Evolutionary conservation across 2,888 invertebrate genomes (phyloP), one percentile per base, ranked within the genome.

Genomic region (Drosophila sordidapex): DNA sequence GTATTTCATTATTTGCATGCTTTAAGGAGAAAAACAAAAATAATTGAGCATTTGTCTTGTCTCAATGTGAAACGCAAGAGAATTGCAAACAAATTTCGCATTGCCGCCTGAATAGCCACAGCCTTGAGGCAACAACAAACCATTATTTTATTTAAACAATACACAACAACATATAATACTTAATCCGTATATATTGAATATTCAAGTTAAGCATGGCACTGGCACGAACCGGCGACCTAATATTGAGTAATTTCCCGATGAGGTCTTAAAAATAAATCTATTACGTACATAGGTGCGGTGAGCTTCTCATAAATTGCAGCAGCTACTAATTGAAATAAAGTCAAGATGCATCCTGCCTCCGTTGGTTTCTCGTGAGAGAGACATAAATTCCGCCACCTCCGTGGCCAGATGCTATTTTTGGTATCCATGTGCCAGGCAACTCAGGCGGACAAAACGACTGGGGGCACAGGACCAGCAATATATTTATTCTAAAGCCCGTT

Each of bases 241-340:
- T 90, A 90, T 86, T 86, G 76, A 86, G 90, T 80, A 90, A 83
- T 86, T 90, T 90, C 70, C 68, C 58, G 57, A 61, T 69, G 51
- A 62, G 74, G 68, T 56, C 57, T 74, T 69, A 75, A 69, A 72
- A 87, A 87, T 78, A 77, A 88, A 83, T 86, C 84, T 87, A 80
- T 89, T 83, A 83, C 53, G 64, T 46, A 87, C 53, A 61, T 49
- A 52, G 60, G 56, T 51, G 46, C 67, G 18, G 52, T 59, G 27
- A 38, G 72, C 25, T 40, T 61, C 52, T 81, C 78, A 74, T 78
- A 88, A 85, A 90, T 90, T 88, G 62, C 76, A 69, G 80, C 85
- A 71, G 71, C 84, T 70, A 76, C 90, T 86, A 86, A 86, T 86
- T 86, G 86, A 86, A 86, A 88, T 90, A 77, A 81, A 79, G 74